These are phyloP conservation scores for Ormyrus labotus DNA, from an alignment of 2,888 invertebrate species.

Conservation along the genomic window DNA sequence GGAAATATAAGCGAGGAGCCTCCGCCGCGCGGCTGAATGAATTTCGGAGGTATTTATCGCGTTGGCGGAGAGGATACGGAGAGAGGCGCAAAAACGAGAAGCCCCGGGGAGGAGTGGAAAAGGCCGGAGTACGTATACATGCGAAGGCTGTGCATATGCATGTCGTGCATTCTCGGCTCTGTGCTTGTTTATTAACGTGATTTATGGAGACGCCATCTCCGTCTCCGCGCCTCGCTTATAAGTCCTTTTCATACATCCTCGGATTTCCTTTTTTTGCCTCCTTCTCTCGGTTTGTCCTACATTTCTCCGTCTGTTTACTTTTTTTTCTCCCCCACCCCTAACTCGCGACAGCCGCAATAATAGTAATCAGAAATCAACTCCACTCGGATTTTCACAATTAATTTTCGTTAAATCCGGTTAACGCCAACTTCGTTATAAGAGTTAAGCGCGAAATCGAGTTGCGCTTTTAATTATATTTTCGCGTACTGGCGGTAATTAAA, in stretches of 20 bases:
- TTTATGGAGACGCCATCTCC: constrained; percentile 64
- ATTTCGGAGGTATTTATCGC: constrained; percentile 50
- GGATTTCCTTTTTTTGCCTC: constrained; percentile 36
- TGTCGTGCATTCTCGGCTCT: constrained; percentile 55
- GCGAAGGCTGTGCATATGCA: constrained; percentile 51
- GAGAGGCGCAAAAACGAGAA: constrained; percentile 38
- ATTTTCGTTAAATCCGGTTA: constrained; percentile 1
- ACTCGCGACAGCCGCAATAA: constrained; percentile 12
- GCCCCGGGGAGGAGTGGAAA: constrained; percentile 42
- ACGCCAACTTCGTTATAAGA: not conserved
- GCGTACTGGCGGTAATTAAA: too few relatives aligned
- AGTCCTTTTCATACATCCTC: constrained; percentile 52
- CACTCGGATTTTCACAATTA: constrained; percentile 17
- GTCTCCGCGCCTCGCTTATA: constrained; percentile 39
- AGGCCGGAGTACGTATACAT: constrained; percentile 26
- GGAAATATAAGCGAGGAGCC: too few relatives aligned
- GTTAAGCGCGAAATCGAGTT: too few relatives aligned
- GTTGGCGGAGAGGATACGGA: constrained; percentile 30
- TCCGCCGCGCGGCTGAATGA: constrained; percentile 21
- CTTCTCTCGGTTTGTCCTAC: constrained; percentile 53
- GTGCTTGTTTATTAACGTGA: constrained; percentile 67
- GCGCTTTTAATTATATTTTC: too few relatives aligned
- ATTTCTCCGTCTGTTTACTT: constrained; percentile 51
- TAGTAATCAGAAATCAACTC: constrained; percentile 25
- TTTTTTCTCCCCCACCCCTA: not conserved